These are phyloP conservation scores for Anticlea derivata DNA, from an alignment of 2,888 invertebrate genomes.

Conservation along the genomic window DNA sequence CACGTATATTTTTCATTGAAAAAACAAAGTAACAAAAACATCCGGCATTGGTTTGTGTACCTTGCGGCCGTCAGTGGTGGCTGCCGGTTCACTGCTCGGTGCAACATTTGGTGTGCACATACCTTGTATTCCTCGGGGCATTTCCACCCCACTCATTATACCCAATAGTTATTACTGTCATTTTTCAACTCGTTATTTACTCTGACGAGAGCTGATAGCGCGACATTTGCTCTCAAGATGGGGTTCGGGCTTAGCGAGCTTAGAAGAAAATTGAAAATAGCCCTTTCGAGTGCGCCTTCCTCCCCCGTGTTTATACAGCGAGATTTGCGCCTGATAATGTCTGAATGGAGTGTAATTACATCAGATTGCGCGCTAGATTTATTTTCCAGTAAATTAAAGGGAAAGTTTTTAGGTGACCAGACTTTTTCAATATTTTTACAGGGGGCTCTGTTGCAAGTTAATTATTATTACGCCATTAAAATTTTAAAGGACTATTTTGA, in stretches of 20 bases:
- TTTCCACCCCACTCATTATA: constrained; percentile 81
- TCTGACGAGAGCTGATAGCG: constrained; percentile 79
- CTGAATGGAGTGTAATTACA: constrained; percentile 38
- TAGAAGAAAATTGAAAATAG: constrained; percentile 75
- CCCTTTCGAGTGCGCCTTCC: constrained; percentile 59
- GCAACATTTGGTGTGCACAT: constrained; percentile 73
- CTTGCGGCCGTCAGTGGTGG: constrained; percentile 49
- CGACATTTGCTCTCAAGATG: constrained; percentile 78
- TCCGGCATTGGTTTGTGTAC: constrained; percentile 60
- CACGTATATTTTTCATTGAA: constrained; percentile 41
- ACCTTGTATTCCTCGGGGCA: constrained; percentile 78
- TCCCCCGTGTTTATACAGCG: constrained; percentile 47
- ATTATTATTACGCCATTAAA: constrained; percentile 8
- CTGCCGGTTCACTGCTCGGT: constrained; percentile 37
- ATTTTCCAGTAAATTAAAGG: constrained; percentile 16
- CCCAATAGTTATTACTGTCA: constrained; percentile 83
- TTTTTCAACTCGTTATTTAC: constrained; percentile 84
- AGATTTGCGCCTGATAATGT: constrained; percentile 45
- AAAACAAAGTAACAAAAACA: constrained; percentile 40
- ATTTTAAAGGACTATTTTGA: too few species aligned
- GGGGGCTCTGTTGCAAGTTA: constrained; percentile 7
- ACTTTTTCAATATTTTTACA: constrained; percentile 8
- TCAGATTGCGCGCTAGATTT: constrained; percentile 30
- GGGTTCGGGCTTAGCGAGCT: constrained; percentile 70
- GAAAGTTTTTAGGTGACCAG: constrained; percentile 13